Evolutionary conservation across 2,113 vertebrate species (phyloP).

Genomic region (Naja naja): DNA sequence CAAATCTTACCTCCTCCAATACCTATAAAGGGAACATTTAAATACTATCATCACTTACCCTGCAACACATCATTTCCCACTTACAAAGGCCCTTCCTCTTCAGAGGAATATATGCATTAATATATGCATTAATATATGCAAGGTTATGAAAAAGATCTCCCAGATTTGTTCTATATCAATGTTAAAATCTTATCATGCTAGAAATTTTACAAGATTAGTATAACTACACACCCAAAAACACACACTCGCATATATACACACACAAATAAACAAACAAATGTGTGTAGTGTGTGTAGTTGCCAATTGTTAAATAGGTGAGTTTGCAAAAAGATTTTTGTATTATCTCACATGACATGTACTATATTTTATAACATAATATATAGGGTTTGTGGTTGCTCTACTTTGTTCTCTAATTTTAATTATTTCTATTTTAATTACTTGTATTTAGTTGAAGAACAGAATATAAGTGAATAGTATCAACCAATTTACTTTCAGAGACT

Average conservation of each 20-base stretch:
- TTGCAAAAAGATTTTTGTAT: not conserved
- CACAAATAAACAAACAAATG: not conserved
- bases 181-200: not conserved
- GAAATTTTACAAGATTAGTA: not conserved
- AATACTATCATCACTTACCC: not conserved
- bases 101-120: too few species aligned
- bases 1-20: not conserved
- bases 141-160: not conserved
- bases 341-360: not conserved
- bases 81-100: not conserved
- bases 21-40: not conserved
- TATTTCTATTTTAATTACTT: not conserved
- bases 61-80: not conserved
- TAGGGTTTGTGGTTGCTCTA: not conserved
- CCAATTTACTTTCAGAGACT: not conserved
- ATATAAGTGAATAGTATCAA: not conserved
- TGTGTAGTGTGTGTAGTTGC: not conserved
- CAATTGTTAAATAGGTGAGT: not conserved
- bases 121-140: not conserved
- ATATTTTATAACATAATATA: not conserved
- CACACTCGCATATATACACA: not conserved
- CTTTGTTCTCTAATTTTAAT: not conserved
- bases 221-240: not conserved
- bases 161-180: not conserved
- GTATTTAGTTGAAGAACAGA: not conserved